These are phyloP conservation scores for Eulithis prunata DNA, from an alignment of 2,888 invertebrate species.

Conservation along the genomic window DNA sequence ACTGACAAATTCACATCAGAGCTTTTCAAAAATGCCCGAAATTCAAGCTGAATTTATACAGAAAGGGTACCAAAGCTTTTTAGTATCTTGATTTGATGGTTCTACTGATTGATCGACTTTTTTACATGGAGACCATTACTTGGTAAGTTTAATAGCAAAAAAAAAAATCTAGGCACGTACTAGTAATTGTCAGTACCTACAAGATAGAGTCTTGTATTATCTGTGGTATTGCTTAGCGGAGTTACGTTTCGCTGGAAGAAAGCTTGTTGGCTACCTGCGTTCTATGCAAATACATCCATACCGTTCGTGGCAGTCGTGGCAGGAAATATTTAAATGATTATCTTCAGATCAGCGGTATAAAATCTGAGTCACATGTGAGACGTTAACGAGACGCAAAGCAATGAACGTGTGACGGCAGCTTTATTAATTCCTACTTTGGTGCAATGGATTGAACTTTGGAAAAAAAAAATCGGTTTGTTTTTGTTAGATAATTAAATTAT, in stretches of 20 bases:
- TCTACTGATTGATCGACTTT: too few species aligned
- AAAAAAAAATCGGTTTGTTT: too few species aligned
- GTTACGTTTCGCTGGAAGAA: too few species aligned
- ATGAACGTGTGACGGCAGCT: constrained; percentile 40
- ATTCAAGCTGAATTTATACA: constrained; percentile 9
- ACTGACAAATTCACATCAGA: constrained; percentile 39
- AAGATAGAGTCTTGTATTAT: too few species aligned
- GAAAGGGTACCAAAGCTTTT: background rate
- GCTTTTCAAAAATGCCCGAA: constrained; percentile 38
- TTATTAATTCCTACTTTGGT: constrained; percentile 34
- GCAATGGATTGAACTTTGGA: constrained; percentile 12
- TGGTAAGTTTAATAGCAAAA: too few species aligned
- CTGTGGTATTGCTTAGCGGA: too few species aligned
- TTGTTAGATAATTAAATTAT: too few species aligned
- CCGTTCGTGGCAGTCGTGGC: constrained; percentile 34
- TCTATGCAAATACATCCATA: constrained; percentile 10
- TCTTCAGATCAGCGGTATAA: constrained; percentile 38
- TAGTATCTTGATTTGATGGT: too few species aligned
- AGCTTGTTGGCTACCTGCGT: constrained; percentile 1
- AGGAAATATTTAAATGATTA: constrained; percentile 41
- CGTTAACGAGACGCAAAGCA: constrained; percentile 44
- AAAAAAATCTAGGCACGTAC: too few species aligned
- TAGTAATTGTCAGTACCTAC: too few species aligned
- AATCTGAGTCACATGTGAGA: constrained; percentile 42
- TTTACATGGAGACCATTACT: too few species aligned